Evolutionary conservation across 2,888 invertebrate species (phyloP).

Genomic region (Drosophila tripunctata): DNA sequence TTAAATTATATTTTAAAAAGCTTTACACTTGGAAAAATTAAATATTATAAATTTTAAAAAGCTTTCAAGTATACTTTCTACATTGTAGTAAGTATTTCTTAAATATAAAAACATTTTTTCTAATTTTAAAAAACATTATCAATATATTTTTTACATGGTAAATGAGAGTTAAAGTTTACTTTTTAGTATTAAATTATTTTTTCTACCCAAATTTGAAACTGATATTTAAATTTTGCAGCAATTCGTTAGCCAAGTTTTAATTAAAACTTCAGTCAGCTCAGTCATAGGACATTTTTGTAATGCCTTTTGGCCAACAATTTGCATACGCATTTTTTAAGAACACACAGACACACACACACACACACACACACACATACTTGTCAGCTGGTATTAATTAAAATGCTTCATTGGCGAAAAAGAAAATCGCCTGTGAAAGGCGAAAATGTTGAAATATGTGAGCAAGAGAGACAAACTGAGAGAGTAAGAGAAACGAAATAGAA

Average conservation of each 20-base stretch:
- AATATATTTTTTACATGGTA: too few relatives aligned
- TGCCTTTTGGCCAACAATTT: slow-evolving; percentile 46
- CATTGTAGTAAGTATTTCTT: too few relatives aligned
- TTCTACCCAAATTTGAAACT: neutral
- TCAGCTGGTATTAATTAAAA: slow-evolving; percentile 54
- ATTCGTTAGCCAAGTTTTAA: slow-evolving; percentile 37
- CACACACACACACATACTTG: slow-evolving; percentile 5
- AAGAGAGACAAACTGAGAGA: neutral
- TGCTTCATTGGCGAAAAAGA: slow-evolving; percentile 32
- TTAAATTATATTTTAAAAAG: too few relatives aligned
- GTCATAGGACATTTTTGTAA: slow-evolving; percentile 21
- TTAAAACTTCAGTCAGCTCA: slow-evolving; percentile 51
- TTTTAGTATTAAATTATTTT: neutral
- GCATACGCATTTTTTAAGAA: slow-evolving; percentile 36
- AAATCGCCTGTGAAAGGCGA: slow-evolving; percentile 16
- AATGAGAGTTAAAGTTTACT: too few relatives aligned
- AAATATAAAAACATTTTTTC: too few relatives aligned
- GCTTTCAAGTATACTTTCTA: too few relatives aligned
- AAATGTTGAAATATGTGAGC: slow-evolving; percentile 1
- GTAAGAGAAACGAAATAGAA: slow-evolving; percentile 8
- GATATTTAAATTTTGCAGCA: neutral
- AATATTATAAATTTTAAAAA: too few relatives aligned
- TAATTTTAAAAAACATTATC: too few relatives aligned
- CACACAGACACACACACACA: slow-evolving; percentile 1
- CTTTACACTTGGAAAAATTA: too few relatives aligned